These are phyloP conservation scores for Amblyornis subalaris DNA, from an alignment of 2,113 vertebrate species.

Conservation along the genomic window DNA sequence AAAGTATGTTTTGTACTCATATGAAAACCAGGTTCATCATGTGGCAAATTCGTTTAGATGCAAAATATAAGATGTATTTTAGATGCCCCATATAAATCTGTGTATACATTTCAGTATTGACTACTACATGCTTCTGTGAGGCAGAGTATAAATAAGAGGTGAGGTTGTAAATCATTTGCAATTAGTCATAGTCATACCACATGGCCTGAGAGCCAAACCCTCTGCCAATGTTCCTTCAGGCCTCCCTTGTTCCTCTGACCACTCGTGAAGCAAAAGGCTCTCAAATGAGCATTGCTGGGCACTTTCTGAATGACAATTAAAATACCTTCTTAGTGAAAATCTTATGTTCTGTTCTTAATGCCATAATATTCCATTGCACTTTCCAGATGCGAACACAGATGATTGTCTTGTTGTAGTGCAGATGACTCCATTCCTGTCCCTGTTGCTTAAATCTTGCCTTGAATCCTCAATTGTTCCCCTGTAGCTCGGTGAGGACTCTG, in stretches of 20 bases:
- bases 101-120: background rate
- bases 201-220: background rate
- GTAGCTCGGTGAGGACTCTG: accelerated
- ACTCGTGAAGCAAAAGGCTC: background rate
- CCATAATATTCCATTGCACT: background rate
- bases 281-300: background rate
- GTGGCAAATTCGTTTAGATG: background rate
- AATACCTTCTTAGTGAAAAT: background rate
- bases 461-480: background rate
- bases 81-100: background rate
- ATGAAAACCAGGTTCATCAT: background rate
- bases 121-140: background rate
- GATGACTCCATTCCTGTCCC: background rate
- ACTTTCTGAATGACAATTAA: background rate
- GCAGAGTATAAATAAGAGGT: background rate
- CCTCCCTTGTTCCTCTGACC: background rate
- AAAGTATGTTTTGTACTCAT: background rate
- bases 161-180: background rate
- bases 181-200: background rate
- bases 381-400: background rate
- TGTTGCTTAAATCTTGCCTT: background rate
- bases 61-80: background rate
- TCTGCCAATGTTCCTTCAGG: background rate
- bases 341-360: background rate
- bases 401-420: background rate